These are phyloP conservation scores for Ips typographus DNA, from an alignment of 1,140 invertebrate species.

Conservation along the genomic window DNA sequence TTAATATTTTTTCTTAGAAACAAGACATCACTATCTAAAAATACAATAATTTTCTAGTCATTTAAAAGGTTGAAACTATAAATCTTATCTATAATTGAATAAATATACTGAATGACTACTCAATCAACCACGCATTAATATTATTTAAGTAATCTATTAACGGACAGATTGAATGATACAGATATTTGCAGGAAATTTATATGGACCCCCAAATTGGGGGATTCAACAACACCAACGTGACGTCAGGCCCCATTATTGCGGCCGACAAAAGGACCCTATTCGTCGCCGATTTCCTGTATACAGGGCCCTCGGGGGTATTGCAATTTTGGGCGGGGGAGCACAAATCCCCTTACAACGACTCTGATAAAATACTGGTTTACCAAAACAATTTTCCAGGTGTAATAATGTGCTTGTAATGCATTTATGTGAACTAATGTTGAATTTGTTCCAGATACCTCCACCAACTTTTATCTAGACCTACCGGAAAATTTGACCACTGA, in stretches of 20 bases:
- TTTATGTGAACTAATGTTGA: not conserved
- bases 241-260: conserved; percentile 44
- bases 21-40: no score
- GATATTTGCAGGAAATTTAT: not conserved
- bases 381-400: not conserved
- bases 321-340: conserved; percentile 18
- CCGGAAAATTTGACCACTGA: not conserved
- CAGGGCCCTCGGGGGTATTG: conserved; percentile 33
- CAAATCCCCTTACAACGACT: conserved; percentile 2
- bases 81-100: no score
- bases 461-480: conserved; percentile 8
- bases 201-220: conserved; percentile 16
- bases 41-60: no score
- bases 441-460: not conserved
- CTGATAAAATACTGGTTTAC: not conserved
- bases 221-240: conserved; percentile 30
- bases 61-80: no score
- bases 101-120: no score
- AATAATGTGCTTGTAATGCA: no score
- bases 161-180: no score
- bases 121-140: no score
- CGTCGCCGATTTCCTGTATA: conserved; percentile 37
- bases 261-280: conserved; percentile 37
- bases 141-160: no score
- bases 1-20: no score